These are phyloP conservation scores for Lontra canadensis DNA, from an alignment of 2,113 vertebrate species.

Conservation along the genomic window DNA sequence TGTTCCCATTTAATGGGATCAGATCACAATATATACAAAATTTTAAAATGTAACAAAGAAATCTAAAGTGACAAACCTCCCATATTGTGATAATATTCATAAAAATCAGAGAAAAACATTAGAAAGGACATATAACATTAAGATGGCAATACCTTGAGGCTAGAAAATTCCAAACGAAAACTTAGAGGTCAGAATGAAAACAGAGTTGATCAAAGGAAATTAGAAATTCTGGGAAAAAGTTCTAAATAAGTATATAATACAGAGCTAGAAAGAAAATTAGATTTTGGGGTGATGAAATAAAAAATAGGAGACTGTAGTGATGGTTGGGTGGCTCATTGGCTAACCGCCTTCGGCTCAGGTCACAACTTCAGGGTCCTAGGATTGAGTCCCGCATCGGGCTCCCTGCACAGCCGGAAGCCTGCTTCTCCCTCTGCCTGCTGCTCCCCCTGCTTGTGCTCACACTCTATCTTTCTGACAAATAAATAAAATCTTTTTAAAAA, in stretches of 20 bases:
- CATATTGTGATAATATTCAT: background rate
- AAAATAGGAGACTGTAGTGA: background rate
- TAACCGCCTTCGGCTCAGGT: background rate
- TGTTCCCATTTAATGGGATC: background rate
- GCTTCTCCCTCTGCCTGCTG: background rate
- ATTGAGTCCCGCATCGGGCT: fast-evolving
- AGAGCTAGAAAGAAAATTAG: background rate
- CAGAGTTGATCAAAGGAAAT: background rate
- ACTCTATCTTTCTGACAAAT: background rate
- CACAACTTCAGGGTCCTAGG: too few relatives aligned
- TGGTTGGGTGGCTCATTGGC: background rate
- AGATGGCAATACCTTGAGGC: background rate
- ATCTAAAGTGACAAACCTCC: background rate
- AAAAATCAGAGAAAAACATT: slow-evolving; percentile 16
- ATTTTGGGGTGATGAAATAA: background rate
- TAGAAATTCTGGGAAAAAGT: background rate
- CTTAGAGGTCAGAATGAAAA: slow-evolving; percentile 47
- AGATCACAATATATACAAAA: background rate
- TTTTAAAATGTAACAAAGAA: background rate
- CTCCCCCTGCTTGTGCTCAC: background rate
- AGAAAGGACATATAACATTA: background rate
- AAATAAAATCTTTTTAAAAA: background rate
- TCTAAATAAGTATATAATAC: background rate
- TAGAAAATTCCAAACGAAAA: slow-evolving; percentile 5
- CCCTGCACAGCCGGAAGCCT: background rate